Base-by-base conservation (phyloP, 2,797 vertebrate species). In the Sphenopsis melanotis region DNA sequence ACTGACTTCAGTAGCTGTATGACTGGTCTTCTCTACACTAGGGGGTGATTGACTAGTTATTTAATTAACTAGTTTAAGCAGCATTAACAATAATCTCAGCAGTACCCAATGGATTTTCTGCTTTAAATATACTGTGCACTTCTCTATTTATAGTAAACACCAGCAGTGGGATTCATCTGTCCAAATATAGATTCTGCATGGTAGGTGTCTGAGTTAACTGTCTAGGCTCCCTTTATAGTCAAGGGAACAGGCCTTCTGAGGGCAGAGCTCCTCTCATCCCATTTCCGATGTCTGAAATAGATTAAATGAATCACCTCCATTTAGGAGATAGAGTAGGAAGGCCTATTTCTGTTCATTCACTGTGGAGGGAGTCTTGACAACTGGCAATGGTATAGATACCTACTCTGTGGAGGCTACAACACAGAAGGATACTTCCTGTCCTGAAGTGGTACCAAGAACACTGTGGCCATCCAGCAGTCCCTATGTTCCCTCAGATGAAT, bases 141-240 rank as follows among this genome's bases (percentile, higher is more conserved):
- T 93, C 55, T 91, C 93, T 97, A 96, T 97, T 97, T 96, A 96
- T 96, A 96, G 95, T 96, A 96, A 97, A 96, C 94, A 95, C 94
- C 90, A 95, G 80, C 85, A 96, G 90, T 83, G 80, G 93, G 95
- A 94, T 94, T 96, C 93, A 93, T 94, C 85, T 88, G 76, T 64
- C 93, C 95, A 90, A 96, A 96, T 94, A 95, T 96, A 96, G 96
- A 94, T 88, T 87, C 76, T 91, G 74, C 50, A 70, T 76, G 65
- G 90, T 96, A 96, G 94, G 91, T 96, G 94, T 90, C 57, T 32
- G 87, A 86, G 79, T 81, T 96, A 94, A 90, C 89, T 57, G 87
- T 57, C 85, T 81, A 80, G 61, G 83, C 39, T 94, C 61, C 55
- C 80, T 70, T 86, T 88, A 63, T 57, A 94, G 80, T 16, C 69